A percentile compares a stretch with the other conserved stretches of the same genome.
Conservation (phyloP, 2,113 vertebrate genomes). For the Cavia aperea region DNA sequence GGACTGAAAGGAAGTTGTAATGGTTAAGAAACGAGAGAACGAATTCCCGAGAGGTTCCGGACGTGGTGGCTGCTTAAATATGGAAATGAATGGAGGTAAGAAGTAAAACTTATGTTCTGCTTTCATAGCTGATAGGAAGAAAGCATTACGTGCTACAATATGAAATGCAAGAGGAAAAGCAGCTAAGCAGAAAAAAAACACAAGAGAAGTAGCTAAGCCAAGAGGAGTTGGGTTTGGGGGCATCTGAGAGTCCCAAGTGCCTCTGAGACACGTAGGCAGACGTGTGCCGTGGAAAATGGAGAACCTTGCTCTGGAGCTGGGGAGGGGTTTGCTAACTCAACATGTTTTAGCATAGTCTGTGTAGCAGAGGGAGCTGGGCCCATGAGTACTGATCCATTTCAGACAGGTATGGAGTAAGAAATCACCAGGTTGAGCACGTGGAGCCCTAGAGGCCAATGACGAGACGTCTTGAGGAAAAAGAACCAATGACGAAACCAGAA, state of each 20-base stretch:
- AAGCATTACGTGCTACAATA: neutral
- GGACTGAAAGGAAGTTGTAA: neutral
- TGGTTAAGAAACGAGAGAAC: neutral
- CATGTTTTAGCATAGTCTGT: neutral
- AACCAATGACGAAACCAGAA: neutral
- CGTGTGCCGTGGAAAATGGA: neutral
- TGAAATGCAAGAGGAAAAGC: neutral
- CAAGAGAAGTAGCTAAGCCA: neutral
- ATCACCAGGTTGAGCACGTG: neutral
- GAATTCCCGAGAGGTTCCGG: conserved; percentile 16
- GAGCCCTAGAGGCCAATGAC: neutral
- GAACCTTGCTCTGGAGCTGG: neutral
- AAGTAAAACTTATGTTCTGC: neutral
- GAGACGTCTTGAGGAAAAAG: neutral
- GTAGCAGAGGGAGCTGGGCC: neutral
- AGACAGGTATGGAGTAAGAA: neutral
- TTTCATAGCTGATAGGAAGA: neutral
- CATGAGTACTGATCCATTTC: neutral
- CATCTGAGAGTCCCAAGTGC: neutral
- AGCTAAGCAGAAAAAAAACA: neutral
- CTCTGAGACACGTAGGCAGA: neutral
- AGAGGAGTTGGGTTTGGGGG: neutral
- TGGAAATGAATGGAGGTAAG: neutral
- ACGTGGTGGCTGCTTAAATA: neutral
- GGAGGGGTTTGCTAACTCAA: neutral